Base-by-base conservation (phyloP, 1,140 invertebrate species). In the Euglossa dilemma region DNA sequence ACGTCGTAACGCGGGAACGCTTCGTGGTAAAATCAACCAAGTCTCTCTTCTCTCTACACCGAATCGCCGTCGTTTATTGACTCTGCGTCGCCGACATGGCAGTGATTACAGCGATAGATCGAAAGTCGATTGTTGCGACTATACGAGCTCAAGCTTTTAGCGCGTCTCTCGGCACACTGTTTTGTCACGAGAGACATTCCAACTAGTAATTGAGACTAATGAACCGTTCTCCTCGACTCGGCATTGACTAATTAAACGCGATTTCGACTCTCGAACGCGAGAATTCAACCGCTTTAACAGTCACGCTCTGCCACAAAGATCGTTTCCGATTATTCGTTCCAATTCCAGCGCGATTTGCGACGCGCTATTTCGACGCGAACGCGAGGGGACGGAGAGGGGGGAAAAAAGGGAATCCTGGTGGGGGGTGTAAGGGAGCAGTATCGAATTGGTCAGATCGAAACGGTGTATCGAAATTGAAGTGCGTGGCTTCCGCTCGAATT, bases 151-250 rank as follows among this genome's bases (percentile, higher is more conserved):
- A 56, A 71, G 45, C 45, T 50, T 36, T 36, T 59, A 45, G 66
- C 77, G 54, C 54, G 56, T 36, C n/a, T 23, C 64, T 52, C 59
- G 43, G 56, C 23, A 18, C 7, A 47, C 12, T 36, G 50, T 52
- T 43, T 69, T 25, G 45, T 25, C 52, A 9, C 47, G 18, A n/a
- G 71, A 56, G n/a, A 81, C 71, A 43, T 74, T 81, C 69, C 45
- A 78, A 80, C 56, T 80, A 80, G 77, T 61, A 80, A 80, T 80
- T 80, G 67, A 80, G 77, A 61, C 77, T 80, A 80, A 80, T 57
- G 77, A 72, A 72, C 14, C 66, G 57, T 59, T n/a, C 67, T 72
- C 52, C 36, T 50, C 25, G 25, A 57, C 45, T 61, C 56, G 43
- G 72, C 25, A 56, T 12, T 6, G 50, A 50, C n/a, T 36, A 50